Percentiles rank a stretch among this genome's conserved stretches.
These are phyloP conservation scores for Yponomeuta malinellus DNA, from an alignment of 2,888 invertebrate species.

Conservation along the genomic window DNA sequence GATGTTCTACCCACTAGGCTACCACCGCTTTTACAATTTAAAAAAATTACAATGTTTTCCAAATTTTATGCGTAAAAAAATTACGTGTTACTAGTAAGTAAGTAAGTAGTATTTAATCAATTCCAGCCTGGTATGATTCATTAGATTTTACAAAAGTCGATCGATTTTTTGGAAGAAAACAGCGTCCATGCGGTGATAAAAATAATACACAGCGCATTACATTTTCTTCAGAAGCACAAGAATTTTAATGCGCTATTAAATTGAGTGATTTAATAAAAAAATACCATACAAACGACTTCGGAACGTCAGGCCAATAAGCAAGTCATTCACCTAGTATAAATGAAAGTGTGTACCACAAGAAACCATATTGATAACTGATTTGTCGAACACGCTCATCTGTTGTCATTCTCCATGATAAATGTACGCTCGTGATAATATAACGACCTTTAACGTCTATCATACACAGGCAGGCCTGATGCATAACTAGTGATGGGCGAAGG, in stretches of 20 bases:
- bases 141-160: neutral
- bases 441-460: constrained; percentile 25
- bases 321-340: constrained; percentile 55
- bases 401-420: constrained; percentile 22
- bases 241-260: neutral
- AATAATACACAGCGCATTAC: neutral
- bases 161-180: neutral
- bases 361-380: constrained; percentile 28
- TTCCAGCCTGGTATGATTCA: too few species aligned
- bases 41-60: too few species aligned
- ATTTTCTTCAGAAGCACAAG: neutral
- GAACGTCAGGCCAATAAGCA: constrained; percentile 58
- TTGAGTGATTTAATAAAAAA: neutral
- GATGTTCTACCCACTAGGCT: too few species aligned
- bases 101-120: too few species aligned
- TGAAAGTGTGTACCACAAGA: constrained; percentile 23
- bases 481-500: too few species aligned
- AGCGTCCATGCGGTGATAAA: neutral
- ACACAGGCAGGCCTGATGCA: neutral
- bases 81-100: too few species aligned
- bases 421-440: constrained; percentile 18
- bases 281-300: constrained; percentile 13
- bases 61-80: too few species aligned
- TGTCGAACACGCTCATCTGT: constrained; percentile 25
- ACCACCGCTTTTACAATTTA: too few species aligned